These are phyloP conservation scores for Drosophila grimshawi DNA, from an alignment of 1,140 invertebrate species.

Conservation along the genomic window DNA sequence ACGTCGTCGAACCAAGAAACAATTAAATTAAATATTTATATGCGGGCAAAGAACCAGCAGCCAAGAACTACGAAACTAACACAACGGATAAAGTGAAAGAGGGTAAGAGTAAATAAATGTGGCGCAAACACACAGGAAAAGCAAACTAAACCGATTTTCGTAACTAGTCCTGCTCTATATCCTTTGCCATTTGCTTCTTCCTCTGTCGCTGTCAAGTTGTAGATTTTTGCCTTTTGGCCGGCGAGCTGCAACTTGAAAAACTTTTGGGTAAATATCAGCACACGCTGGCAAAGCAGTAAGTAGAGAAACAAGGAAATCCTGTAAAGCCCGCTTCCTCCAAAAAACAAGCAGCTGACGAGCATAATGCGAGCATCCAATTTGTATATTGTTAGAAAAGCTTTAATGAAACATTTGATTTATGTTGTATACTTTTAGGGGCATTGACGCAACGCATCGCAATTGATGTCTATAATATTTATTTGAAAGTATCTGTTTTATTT, in stretches of 20 bases:
- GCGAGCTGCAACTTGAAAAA: constrained; percentile 39
- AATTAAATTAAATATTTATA: constrained; percentile 81
- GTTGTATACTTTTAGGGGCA: background rate
- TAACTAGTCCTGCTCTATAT: constrained; percentile 39
- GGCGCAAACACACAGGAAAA: constrained; percentile 38
- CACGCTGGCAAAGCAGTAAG: constrained; percentile 6
- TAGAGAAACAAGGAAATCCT: constrained; percentile 17
- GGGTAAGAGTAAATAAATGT: constrained; percentile 46
- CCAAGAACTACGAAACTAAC: constrained; percentile 39
- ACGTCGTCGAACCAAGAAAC: constrained; percentile 39
- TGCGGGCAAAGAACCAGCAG: constrained; percentile 62
- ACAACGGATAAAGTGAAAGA: constrained; percentile 4
- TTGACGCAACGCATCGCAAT: background rate
- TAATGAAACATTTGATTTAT: constrained; percentile 7
- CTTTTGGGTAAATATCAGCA: constrained; percentile 45
- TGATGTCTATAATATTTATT: background rate
- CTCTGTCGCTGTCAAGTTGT: constrained; percentile 8
- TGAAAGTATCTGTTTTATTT: background rate
- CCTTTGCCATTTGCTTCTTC: background rate
- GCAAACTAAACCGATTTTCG: constrained; percentile 58
- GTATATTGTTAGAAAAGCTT: background rate
- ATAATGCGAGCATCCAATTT: constrained; percentile 22
- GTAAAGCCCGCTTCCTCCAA: constrained; percentile 19
- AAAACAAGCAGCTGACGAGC: background rate
- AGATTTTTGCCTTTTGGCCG: constrained; percentile 48